phyloP scores from a whole-genome alignment of 2,113 vertebrate genomes.

The Catharus fuscescens region DNA sequence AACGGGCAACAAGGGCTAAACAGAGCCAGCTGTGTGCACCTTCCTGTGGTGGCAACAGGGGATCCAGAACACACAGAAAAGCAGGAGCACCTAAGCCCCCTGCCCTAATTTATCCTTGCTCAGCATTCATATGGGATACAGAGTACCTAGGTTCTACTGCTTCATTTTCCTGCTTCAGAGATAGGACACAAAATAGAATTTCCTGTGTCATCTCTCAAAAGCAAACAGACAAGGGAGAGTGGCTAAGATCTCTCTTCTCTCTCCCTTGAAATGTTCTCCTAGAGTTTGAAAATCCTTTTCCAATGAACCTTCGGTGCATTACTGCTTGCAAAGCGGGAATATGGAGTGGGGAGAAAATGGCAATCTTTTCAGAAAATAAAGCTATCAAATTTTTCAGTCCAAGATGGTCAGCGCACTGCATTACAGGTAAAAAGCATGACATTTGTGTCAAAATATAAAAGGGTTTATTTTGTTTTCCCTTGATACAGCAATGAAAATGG shows the following conservation, averaged over 20 bases:
- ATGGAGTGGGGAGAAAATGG: neutral
- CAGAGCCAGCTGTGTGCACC: neutral
- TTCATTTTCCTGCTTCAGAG: neutral
- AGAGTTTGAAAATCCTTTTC: neutral
- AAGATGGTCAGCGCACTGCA: neutral
- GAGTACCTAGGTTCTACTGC: neutral
- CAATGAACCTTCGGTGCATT: neutral
- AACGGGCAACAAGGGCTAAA: neutral
- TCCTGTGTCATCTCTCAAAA: neutral
- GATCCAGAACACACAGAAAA: neutral
- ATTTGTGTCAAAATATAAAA: neutral
- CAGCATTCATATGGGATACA: neutral
- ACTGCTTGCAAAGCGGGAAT: neutral
- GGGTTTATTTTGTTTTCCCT: neutral
- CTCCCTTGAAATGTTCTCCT: neutral
- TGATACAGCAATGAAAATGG: neutral
- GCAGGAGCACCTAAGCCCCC: neutral
- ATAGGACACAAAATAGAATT: neutral
- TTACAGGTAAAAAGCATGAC: neutral
- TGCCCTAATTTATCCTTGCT: neutral
- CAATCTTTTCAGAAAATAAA: neutral
- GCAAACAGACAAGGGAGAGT: neutral
- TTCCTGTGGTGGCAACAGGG: neutral
- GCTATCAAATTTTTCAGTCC: neutral
- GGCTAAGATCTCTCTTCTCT: neutral